Conservation (phyloP, 2,113 vertebrate species). For the Chunga burmeisteri region DNA sequence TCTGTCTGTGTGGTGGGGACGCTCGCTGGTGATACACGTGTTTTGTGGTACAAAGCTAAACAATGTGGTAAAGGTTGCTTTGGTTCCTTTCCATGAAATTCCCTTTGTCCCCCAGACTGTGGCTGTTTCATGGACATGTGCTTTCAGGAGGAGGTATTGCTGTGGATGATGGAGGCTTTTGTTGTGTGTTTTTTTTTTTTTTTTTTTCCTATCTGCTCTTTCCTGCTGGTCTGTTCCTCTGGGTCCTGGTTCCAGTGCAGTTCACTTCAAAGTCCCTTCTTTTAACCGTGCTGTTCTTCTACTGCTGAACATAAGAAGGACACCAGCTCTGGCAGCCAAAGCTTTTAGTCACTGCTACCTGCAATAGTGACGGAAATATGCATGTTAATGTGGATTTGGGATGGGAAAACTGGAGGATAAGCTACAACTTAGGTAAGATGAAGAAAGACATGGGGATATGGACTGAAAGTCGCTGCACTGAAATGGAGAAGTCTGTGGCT, state of each 20-base stretch:
- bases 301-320: not conserved
- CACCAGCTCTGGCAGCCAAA: not conserved
- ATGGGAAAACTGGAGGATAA: not conserved
- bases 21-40: accelerated
- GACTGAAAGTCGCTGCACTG: not conserved
- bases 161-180: not conserved
- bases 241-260: not conserved
- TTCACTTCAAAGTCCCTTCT: not conserved
- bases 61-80: not conserved
- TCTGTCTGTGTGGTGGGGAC: not conserved
- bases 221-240: not conserved
- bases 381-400: not conserved
- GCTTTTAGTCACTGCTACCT: not conserved
- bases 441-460: not conserved
- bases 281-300: not conserved
- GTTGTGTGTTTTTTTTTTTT: not conserved
- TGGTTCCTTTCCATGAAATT: not conserved
- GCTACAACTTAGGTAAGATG: not conserved
- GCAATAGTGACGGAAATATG: not conserved
- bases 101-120: not conserved
- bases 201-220: not conserved
- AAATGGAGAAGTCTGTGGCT: not conserved
- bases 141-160: not conserved
- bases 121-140: not conserved
- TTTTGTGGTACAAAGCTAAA: not conserved